A percentile compares a stretch with the other conserved stretches of the same genome.
These are phyloP conservation scores for Myotis brandtii DNA, from an alignment of 2,113 vertebrate species.

Conservation along the genomic window DNA sequence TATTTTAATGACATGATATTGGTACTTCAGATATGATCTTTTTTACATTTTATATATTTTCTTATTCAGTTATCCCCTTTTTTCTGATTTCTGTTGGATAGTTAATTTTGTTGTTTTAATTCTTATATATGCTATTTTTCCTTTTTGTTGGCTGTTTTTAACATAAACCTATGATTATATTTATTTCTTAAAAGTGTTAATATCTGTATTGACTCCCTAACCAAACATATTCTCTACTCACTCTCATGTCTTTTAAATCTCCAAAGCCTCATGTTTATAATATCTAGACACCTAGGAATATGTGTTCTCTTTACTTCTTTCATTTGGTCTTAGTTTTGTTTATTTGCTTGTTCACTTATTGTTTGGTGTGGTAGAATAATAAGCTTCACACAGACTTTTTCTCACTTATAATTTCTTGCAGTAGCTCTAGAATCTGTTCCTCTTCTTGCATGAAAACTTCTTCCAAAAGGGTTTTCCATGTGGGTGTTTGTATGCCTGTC, in stretches of 20 bases:
- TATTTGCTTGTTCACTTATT: not conserved
- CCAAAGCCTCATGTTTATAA: not conserved
- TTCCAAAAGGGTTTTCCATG: not conserved
- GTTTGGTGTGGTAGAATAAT: not conserved
- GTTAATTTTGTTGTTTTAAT: not conserved
- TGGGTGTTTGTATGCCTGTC: not conserved
- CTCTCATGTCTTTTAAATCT: not conserved
- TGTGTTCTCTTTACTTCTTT: not conserved
- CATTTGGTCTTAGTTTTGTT: not conserved
- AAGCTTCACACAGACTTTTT: not conserved
- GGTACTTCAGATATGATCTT: not conserved
- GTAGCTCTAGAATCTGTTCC: not conserved
- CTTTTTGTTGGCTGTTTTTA: not conserved
- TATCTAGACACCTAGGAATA: not conserved
- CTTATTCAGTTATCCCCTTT: not conserved
- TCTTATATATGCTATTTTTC: not conserved
- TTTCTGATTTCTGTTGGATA: not conserved
- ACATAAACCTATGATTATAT: not conserved
- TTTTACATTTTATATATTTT: not conserved
- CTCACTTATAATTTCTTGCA: not conserved
- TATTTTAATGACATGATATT: constrained; percentile 14
- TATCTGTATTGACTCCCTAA: not conserved
- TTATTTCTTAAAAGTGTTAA: not conserved
- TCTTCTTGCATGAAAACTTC: not conserved
- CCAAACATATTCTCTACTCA: not conserved